Evolutionary conservation across 2,797 vertebrate species (phyloP).

Genomic region (Phataginus tetradactyla): DNA sequence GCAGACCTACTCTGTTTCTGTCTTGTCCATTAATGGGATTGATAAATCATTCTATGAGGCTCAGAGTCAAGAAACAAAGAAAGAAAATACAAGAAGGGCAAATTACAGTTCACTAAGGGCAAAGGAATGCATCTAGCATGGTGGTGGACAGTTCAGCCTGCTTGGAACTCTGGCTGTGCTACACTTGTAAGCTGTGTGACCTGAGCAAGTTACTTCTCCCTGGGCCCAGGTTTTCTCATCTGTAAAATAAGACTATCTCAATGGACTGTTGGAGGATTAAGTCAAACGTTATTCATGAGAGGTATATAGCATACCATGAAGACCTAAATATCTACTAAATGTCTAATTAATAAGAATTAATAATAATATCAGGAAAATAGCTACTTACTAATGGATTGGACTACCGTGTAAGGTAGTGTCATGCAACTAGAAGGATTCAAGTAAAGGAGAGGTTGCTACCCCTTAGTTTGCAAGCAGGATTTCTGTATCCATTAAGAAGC

Average conservation of each 20-base stretch:
- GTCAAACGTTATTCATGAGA: background rate
- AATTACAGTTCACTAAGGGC: background rate
- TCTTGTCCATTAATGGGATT: background rate
- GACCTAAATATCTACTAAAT: background rate
- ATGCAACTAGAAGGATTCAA: background rate
- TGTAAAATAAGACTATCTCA: background rate
- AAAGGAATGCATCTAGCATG: accelerated
- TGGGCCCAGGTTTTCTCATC: background rate
- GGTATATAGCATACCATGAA: background rate
- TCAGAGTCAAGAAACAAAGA: background rate
- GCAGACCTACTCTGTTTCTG: background rate
- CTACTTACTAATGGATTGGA: background rate
- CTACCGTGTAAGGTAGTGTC: background rate
- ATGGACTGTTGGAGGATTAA: background rate
- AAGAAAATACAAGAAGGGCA: background rate
- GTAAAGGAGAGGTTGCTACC: background rate
- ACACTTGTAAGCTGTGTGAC: background rate
- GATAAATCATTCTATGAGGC: background rate
- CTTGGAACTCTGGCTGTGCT: background rate
- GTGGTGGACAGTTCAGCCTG: background rate
- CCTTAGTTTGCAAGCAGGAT: background rate
- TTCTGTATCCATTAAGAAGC: background rate
- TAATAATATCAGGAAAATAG: background rate
- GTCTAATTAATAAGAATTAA: background rate
- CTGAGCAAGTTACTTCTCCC: background rate